These are phyloP conservation scores for Bagarius yarrelli DNA, from an alignment of 2,113 vertebrate species.

Conservation along the genomic window DNA sequence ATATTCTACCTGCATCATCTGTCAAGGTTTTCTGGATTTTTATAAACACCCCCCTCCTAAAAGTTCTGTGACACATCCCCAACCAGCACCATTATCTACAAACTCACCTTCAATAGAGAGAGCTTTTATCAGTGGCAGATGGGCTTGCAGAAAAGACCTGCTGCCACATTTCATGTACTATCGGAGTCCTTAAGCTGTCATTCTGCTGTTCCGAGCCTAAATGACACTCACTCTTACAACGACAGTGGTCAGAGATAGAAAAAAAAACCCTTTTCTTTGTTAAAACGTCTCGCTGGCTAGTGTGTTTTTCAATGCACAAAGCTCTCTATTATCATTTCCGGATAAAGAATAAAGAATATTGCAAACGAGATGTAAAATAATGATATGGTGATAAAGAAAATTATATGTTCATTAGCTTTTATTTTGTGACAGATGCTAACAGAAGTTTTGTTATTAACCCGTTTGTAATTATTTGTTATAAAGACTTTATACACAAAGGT, in stretches of 20 bases:
- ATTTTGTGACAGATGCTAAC: background rate
- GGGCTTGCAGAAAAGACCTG: conserved; percentile 11
- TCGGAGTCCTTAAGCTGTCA: conserved; percentile 20
- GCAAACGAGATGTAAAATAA: background rate
- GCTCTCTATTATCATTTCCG: background rate
- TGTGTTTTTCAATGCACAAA: conserved; percentile 14
- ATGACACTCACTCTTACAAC: background rate
- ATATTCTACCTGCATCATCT: conserved; percentile 46
- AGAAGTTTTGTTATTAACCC: background rate
- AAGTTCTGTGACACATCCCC: conserved; percentile 45
- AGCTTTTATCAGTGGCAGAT: conserved; percentile 39
- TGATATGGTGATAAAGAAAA: background rate
- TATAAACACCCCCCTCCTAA: conserved; percentile 53
- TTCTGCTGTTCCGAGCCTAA: conserved; percentile 8
- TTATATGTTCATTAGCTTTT: background rate
- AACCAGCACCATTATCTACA: conserved; percentile 44
- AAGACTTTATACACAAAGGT: background rate
- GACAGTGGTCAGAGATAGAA: background rate
- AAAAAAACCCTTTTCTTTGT: background rate
- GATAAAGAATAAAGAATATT: background rate
- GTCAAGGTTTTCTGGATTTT: conserved; percentile 54
- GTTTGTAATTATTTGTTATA: background rate
- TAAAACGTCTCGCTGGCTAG: background rate
- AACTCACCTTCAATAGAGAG: conserved; percentile 54
- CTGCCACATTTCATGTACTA: conserved; percentile 27